Percentiles rank a stretch among this genome's conserved stretches.
phyloP scores from a whole-genome alignment of 2,797 vertebrate genomes.

The Zenarchopterus dispar region DNA sequence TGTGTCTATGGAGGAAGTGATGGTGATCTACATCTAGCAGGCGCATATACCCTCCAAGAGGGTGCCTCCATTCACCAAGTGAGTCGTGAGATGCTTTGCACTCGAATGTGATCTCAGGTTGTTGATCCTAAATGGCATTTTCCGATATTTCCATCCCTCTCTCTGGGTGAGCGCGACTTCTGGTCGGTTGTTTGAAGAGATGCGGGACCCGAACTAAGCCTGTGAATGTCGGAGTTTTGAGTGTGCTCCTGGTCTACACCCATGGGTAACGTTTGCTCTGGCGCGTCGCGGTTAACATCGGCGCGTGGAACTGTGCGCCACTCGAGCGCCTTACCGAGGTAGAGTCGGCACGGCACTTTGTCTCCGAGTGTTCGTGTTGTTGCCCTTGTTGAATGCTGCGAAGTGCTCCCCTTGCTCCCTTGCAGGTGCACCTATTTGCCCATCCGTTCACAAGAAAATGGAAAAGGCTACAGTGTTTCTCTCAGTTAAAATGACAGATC shows the following conservation, averaged over 20 bases:
- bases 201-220: background rate
- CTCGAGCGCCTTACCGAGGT: conserved; percentile 38
- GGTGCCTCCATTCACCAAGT: conserved; percentile 56
- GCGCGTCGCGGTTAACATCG: conserved; percentile 37
- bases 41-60: conserved; percentile 52
- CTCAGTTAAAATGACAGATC: no score
- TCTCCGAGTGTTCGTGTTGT: conserved; percentile 6
- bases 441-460: background rate
- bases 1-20: background rate
- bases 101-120: conserved; percentile 25
- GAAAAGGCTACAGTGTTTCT: no score
- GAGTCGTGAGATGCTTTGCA: conserved; percentile 39
- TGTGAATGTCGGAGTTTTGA: conserved; percentile 33
- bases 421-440: background rate
- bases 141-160: conserved; percentile 22
- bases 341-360: conserved; percentile 43
- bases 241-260: conserved; percentile 25
- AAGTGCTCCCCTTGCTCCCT: background rate
- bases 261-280: conserved; percentile 22
- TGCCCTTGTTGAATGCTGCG: conserved; percentile 32
- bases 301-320: conserved; percentile 37
- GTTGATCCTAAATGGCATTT: conserved; percentile 39
- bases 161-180: background rate
- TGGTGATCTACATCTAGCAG: conserved; percentile 38
- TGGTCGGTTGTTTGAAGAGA: conserved; percentile 4